Conservation (phyloP, 2,888 invertebrate species). For the Cosmia pyralina region DNA sequence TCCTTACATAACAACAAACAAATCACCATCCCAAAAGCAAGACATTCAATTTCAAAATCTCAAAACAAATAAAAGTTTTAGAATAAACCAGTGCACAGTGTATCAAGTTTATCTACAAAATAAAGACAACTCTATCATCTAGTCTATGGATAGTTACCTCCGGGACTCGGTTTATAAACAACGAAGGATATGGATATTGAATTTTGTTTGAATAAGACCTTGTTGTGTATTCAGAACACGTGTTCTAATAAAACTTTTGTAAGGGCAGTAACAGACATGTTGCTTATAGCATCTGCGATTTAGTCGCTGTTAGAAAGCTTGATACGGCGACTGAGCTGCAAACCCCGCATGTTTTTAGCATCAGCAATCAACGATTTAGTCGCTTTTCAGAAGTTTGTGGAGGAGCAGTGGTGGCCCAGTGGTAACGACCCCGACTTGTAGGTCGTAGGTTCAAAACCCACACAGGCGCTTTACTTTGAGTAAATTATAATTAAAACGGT, state of each 20-base stretch:
- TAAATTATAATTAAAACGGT: no score
- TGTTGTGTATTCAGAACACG: slow-evolving; percentile 72
- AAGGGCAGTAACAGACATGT: slow-evolving; percentile 42
- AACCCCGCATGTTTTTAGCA: neutral
- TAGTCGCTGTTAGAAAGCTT: neutral
- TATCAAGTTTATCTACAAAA: slow-evolving; percentile 49
- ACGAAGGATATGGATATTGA: slow-evolving; percentile 64
- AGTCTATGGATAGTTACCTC: slow-evolving; percentile 48
- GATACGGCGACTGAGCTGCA: neutral
- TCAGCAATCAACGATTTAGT: neutral
- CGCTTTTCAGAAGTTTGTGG: neutral
- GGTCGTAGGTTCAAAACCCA: no score
- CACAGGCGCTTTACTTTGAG: no score
- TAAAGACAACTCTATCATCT: slow-evolving; percentile 43
- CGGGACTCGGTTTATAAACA: slow-evolving; percentile 62
- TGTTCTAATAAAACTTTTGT: slow-evolving; percentile 74
- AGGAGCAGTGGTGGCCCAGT: no score
- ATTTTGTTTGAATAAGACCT: slow-evolving; percentile 65
- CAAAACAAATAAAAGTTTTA: slow-evolving; percentile 39
- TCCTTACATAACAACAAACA: neutral
- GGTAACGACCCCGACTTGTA: no score
- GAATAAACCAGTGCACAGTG: slow-evolving; percentile 39
- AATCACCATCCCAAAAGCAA: slow-evolving; percentile 6
- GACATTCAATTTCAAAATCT: slow-evolving; percentile 29
- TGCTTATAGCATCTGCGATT: neutral